These are phyloP conservation scores for Magallana gigas DNA, from an alignment of 1,140 invertebrate species.

Conservation along the genomic window DNA sequence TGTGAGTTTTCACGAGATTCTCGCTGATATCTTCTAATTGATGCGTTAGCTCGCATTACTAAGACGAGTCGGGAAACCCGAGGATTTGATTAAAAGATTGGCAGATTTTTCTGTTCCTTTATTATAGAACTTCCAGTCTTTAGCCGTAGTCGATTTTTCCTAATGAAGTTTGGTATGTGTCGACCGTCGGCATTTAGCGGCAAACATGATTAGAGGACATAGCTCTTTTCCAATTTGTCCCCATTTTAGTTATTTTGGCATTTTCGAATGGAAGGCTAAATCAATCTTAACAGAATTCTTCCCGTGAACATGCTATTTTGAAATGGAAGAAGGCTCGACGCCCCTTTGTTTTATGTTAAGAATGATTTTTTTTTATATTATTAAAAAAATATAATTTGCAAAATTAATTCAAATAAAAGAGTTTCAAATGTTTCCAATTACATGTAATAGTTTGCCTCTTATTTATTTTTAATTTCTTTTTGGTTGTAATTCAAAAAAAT, in stretches of 20 bases:
- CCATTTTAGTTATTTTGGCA: background rate
- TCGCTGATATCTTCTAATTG: constrained; percentile 23
- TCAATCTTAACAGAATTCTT: too few relatives aligned
- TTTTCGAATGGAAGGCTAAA: background rate
- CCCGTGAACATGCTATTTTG: too few relatives aligned
- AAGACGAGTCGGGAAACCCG: constrained; percentile 9
- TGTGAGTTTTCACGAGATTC: constrained; percentile 30
- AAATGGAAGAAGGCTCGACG: too few relatives aligned
- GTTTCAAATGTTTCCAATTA: too few relatives aligned
- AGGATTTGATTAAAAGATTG: constrained; percentile 38
- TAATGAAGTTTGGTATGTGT: constrained; percentile 30
- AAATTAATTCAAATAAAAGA: too few relatives aligned
- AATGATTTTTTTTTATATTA: too few relatives aligned
- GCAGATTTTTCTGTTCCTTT: constrained; percentile 27
- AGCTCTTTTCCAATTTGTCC: background rate
- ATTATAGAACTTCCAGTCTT: constrained; percentile 24
- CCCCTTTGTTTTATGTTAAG: too few relatives aligned
- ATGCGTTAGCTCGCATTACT: constrained; percentile 26
- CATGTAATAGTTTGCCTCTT: too few relatives aligned
- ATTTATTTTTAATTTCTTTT: too few relatives aligned
- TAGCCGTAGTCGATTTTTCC: constrained; percentile 6
- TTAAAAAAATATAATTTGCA: too few relatives aligned
- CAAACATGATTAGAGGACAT: background rate
- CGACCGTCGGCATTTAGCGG: background rate
- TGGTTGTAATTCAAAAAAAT: too few relatives aligned